Conservation (phyloP, 2,797 vertebrate genomes). For the Setipinna tenuifilis region DNA sequence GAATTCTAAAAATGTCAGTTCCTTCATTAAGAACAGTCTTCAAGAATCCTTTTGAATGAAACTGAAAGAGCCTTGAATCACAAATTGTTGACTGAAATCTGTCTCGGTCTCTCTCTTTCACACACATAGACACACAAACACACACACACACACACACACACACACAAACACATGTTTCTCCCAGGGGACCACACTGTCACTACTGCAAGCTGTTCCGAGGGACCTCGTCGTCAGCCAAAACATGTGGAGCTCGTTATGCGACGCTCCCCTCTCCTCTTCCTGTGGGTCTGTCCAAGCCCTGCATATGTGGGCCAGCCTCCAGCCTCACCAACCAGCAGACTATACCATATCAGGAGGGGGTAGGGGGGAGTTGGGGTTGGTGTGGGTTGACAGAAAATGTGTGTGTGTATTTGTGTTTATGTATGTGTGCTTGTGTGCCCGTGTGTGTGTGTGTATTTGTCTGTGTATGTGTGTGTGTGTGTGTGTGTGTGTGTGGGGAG, state of each 20-base stretch:
- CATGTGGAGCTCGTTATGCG: conserved; percentile 75
- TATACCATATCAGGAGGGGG: conserved; percentile 47
- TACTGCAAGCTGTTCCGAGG: conserved; percentile 57
- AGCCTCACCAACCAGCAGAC: conserved; percentile 58
- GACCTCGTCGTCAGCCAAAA: conserved; percentile 72
- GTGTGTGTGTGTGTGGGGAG: conserved; percentile 26
- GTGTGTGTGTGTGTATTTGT: background rate
- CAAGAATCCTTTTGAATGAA: too few species aligned
- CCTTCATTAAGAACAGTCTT: too few species aligned
- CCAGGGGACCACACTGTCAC: conserved; percentile 41
- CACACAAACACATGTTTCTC: conserved; percentile 37
- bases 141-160: background rate
- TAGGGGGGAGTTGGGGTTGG: background rate
- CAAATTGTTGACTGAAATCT: too few species aligned
- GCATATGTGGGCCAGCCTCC: conserved; percentile 66
- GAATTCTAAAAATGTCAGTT: too few species aligned
- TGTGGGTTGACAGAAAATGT: too few species aligned
- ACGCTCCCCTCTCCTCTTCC: conserved; percentile 66
- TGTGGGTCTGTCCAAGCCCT: conserved; percentile 67
- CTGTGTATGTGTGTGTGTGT: background rate
- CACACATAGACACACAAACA: too few species aligned
- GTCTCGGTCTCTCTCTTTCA: too few species aligned
- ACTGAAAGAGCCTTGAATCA: too few species aligned
- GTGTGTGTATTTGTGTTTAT: too few species aligned
- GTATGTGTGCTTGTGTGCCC: too few species aligned